A percentile compares a stretch with the other conserved stretches of the same genome.
phyloP scores from a whole-genome alignment of 1,140 invertebrate genomes.

The Sycobia sp. region DNA sequence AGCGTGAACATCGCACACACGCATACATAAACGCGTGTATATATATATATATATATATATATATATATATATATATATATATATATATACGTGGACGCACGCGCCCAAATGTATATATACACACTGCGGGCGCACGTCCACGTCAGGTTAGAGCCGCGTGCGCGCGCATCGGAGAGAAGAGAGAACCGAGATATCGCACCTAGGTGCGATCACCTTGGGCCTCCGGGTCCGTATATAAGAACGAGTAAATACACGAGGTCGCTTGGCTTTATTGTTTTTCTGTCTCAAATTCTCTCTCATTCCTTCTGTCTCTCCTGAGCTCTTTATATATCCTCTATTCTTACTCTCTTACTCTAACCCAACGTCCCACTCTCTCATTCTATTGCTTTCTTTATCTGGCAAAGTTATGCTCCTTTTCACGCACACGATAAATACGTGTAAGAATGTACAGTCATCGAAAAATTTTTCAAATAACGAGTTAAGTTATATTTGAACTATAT shows the following conservation, averaged over 20 bases:
- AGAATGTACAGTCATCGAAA: too few relatives aligned
- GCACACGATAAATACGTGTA: too few relatives aligned
- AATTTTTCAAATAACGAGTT: too few relatives aligned
- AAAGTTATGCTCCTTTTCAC: too few relatives aligned
- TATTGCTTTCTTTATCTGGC: too few relatives aligned
- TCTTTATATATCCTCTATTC: background rate
- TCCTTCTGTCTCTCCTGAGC: background rate
- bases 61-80: too few relatives aligned
- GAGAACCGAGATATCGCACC: conserved; percentile 52
- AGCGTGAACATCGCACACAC: too few relatives aligned
- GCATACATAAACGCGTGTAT: background rate
- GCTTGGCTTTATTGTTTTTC: conserved; percentile 50
- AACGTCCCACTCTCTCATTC: background rate
- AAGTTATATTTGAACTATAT: too few relatives aligned
- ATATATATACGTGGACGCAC: too few relatives aligned
- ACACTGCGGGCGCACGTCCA: too few relatives aligned
- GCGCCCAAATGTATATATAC: too few relatives aligned
- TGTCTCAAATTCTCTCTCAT: conserved; percentile 52
- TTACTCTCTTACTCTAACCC: background rate
- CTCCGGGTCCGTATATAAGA: conserved; percentile 46
- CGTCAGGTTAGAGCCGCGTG: too few relatives aligned
- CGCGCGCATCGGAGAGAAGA: background rate
- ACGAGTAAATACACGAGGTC: conserved; percentile 52
- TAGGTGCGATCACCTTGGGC: conserved; percentile 57
- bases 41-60: background rate